phyloP scores from a whole-genome alignment of 1,140 invertebrate species.

The Tigriopus japonicus region DNA sequence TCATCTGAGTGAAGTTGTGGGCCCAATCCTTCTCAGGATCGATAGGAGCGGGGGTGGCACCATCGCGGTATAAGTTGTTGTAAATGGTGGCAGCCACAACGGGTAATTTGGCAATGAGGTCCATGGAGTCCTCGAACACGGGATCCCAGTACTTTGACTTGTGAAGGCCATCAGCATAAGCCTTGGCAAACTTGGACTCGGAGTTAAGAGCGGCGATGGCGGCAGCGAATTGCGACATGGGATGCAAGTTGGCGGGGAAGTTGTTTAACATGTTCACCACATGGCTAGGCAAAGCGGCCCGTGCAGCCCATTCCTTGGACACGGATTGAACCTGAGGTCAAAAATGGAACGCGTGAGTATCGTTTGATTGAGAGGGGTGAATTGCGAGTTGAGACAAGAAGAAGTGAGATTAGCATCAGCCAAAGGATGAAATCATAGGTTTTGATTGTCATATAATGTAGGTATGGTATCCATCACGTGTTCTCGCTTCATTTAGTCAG shows the following conservation, averaged over 20 bases:
- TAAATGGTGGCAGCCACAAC: conserved; percentile 89
- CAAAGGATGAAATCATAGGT: too few relatives aligned
- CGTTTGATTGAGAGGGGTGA: too few relatives aligned
- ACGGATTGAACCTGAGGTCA: conserved; percentile 24
- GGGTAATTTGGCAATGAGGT: conserved; percentile 85
- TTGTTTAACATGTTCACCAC: conserved; percentile 87
- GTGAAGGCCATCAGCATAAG: conserved; percentile 63
- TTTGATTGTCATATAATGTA: too few relatives aligned
- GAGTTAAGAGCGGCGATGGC: conserved; percentile 79
- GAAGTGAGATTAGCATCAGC: too few relatives aligned
- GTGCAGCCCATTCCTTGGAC: conserved; percentile 74
- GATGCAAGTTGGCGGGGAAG: conserved; percentile 78
- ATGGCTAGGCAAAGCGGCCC: conserved; percentile 72
- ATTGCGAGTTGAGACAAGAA: too few relatives aligned
- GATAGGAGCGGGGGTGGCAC: conserved; percentile 65
- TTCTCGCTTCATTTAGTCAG: too few relatives aligned
- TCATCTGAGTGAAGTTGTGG: conserved; percentile 75
- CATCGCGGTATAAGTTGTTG: conserved; percentile 54
- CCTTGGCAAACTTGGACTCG: conserved; percentile 83
- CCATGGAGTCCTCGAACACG: conserved; percentile 84
- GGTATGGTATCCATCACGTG: too few relatives aligned
- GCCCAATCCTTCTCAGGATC: conserved; percentile 83
- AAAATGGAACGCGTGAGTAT: too few relatives aligned
- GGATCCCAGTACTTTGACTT: conserved; percentile 77
- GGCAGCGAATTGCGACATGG: conserved; percentile 86